A percentile compares a stretch with the other conserved stretches of the same genome.
phyloP scores from a whole-genome alignment of 2,113 vertebrate genomes.

The Craseonycteris thonglongyai region DNA sequence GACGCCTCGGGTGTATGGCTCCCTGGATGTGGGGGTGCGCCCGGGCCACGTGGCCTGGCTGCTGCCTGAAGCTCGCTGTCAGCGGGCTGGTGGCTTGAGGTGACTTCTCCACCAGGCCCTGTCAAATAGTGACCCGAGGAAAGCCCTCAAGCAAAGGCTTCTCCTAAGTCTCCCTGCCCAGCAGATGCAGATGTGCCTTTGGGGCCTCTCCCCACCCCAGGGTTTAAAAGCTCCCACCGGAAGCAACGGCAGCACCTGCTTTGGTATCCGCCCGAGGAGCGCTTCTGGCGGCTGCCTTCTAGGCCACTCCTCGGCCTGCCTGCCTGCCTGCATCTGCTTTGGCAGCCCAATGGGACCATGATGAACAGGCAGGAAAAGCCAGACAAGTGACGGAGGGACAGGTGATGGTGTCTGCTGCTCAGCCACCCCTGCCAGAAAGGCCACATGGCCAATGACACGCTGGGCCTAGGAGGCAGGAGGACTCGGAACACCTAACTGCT shows the following conservation, averaged over 20 bases:
- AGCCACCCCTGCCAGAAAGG: neutral
- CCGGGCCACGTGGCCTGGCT: fast-evolving
- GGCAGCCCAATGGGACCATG: neutral
- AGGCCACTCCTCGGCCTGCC: neutral
- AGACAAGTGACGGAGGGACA: neutral
- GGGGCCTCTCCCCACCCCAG: neutral
- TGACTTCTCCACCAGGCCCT: neutral
- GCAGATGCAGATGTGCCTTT: neutral
- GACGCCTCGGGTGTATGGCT: neutral
- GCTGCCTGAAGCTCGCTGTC: neutral
- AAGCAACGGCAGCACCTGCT: neutral
- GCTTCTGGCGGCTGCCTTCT: neutral
- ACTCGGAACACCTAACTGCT: neutral
- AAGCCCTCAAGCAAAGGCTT: neutral
- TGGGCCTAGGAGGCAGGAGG: neutral
- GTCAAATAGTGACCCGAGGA: neutral
- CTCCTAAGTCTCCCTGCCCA: neutral
- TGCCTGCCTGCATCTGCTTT: neutral
- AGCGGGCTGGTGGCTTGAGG: neutral
- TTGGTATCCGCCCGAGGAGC: neutral
- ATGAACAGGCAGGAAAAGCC: neutral
- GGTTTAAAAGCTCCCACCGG: no score
- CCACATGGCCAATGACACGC: neutral
- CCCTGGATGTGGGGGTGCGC: fast-evolving
- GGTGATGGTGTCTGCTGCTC: neutral